phyloP scores from a whole-genome alignment of 1,140 invertebrate species.

The Cydia strobilella region DNA sequence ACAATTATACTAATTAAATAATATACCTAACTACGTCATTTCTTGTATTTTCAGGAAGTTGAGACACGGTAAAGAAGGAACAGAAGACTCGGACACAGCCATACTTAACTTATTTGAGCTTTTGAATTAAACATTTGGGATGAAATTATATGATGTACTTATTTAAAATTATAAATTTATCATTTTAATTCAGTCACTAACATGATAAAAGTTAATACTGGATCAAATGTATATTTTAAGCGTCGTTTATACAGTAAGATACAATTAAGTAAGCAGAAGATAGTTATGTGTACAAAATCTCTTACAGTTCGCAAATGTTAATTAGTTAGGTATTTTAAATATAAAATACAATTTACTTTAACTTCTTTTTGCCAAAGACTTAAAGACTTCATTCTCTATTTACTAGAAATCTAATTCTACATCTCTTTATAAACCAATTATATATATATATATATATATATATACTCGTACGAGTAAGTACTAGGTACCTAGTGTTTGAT shows the following conservation, averaged over 20 bases:
- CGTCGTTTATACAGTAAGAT: background rate
- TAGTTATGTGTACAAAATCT: conserved; percentile 3
- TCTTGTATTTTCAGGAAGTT: background rate
- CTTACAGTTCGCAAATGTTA: background rate
- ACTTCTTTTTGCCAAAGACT: background rate
- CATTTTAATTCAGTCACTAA: background rate
- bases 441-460: too few relatives aligned
- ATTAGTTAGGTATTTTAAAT: background rate
- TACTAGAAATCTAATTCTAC: background rate
- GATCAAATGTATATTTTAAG: background rate
- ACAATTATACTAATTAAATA: too few relatives aligned
- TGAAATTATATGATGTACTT: background rate
- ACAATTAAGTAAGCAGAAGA: background rate
- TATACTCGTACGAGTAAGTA: too few relatives aligned
- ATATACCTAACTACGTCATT: background rate
- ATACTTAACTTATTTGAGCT: conserved; percentile 5
- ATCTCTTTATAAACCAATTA: background rate
- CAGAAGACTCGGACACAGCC: background rate
- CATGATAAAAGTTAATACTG: background rate
- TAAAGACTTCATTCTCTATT: background rate
- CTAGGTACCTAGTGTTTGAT: too few relatives aligned
- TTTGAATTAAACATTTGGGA: background rate
- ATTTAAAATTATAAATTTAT: too few relatives aligned
- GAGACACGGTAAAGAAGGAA: background rate
- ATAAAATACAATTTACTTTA: background rate